Percentiles rank a stretch among this genome's conserved stretches.
Evolutionary conservation across 2,888 invertebrate species (phyloP).

Genomic region (Meganola albula): DNA sequence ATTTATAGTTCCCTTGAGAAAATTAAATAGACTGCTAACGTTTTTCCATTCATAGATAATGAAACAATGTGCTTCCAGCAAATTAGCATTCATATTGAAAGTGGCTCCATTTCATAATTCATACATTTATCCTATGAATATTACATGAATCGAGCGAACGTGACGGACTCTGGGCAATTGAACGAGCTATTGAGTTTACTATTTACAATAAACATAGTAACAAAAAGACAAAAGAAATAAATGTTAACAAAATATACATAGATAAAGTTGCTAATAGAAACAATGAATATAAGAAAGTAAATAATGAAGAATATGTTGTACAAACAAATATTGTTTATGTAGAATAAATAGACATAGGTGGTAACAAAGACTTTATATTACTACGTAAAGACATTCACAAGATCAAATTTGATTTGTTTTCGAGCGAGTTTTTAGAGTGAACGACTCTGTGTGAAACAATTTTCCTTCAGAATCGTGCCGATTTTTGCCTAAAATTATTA

Average conservation of each 20-base stretch:
- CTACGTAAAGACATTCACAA: no score
- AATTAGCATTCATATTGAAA: constrained; percentile 38
- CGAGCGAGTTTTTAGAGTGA: no score
- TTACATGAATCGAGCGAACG: constrained; percentile 26
- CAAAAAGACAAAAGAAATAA: neutral
- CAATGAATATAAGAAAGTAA: no score
- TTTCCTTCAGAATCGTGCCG: no score
- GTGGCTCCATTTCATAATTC: constrained; percentile 27
- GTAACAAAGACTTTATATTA: no score
- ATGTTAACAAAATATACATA: neutral
- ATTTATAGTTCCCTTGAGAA: constrained; percentile 7
- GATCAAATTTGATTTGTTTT: no score
- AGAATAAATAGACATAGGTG: no score
- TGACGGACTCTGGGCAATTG: constrained; percentile 15
- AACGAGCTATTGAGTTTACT: constrained; percentile 11
- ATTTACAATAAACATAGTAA: neutral
- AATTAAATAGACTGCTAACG: neutral
- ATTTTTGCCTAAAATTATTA: no score
- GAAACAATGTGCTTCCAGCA: constrained; percentile 16
- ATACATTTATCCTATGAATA: constrained; percentile 33
- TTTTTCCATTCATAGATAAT: constrained; percentile 16
- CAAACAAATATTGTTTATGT: no score
- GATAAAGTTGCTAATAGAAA: no score
- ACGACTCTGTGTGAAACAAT: no score
- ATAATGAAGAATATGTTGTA: no score